phyloP scores from a whole-genome alignment of 2,113 vertebrate species.

The Rhinichthys klamathensis region DNA sequence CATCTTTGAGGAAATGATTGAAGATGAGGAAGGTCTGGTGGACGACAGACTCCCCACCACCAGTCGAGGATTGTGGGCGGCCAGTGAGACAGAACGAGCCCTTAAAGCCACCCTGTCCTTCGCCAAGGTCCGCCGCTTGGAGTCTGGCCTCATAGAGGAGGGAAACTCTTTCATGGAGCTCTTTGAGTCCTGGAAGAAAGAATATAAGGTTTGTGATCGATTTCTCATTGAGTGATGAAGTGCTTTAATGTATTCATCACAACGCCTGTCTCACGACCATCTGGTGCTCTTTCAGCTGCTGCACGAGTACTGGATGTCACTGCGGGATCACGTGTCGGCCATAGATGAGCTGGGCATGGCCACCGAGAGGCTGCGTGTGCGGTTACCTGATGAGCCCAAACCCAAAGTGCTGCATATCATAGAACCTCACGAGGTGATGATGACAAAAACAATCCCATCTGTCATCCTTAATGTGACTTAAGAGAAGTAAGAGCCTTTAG shows the following conservation, averaged over 20 bases:
- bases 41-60: constrained; percentile 94
- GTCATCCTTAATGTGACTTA: not conserved
- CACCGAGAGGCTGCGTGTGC: constrained; percentile 90
- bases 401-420: constrained; percentile 94
- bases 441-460: not conserved
- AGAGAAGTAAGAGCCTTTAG: not conserved
- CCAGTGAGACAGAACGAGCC: constrained; percentile 91
- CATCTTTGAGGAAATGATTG: constrained; percentile 99
- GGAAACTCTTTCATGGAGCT: constrained; percentile 92
- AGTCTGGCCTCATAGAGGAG: constrained; percentile 84
- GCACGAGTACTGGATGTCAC: constrained; percentile 98
- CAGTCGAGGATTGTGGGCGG: constrained; percentile 91
- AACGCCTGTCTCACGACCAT: not conserved
- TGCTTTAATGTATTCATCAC: not conserved
- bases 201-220: constrained; percentile 87
- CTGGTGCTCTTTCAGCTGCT: constrained; percentile 78
- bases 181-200: constrained; percentile 96
- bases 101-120: constrained; percentile 91
- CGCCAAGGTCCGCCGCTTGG: constrained; percentile 87
- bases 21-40: constrained; percentile 93
- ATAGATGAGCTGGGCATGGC: constrained; percentile 98
- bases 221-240: not conserved
- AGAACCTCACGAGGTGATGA: constrained; percentile 89
- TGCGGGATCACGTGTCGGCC: constrained; percentile 94
- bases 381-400: constrained; percentile 91